A percentile compares a stretch with the other conserved stretches of the same genome.
Conservation (phyloP, 2,113 vertebrate genomes). For the Pachypanchax playfairii region DNA sequence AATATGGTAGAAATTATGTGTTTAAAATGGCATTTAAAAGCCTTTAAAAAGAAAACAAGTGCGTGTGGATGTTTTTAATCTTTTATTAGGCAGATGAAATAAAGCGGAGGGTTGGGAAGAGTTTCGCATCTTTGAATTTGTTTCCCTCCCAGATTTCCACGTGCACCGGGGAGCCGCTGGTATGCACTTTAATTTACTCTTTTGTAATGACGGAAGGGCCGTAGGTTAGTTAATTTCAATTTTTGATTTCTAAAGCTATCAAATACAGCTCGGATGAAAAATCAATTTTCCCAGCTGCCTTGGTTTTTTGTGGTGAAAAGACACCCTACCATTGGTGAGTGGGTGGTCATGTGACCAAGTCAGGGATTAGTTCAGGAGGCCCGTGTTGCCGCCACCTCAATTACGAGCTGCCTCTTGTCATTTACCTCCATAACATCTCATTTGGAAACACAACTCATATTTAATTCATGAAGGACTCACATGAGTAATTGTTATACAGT, state of each 20-base stretch:
- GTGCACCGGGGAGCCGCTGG: slow-evolving; percentile 86
- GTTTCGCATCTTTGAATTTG: slow-evolving; percentile 86
- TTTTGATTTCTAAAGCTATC: slow-evolving; percentile 99
- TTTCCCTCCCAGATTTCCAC: slow-evolving; percentile 88
- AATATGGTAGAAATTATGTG: slow-evolving; percentile 9
- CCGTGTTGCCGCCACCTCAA: slow-evolving; percentile 96
- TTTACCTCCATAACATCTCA: slow-evolving; percentile 99
- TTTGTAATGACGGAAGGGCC: slow-evolving; percentile 97
- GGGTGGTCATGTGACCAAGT: slow-evolving; percentile 86
- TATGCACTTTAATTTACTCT: slow-evolving; percentile 98
- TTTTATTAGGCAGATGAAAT: slow-evolving; percentile 33
- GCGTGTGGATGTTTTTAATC: slow-evolving; percentile 2
- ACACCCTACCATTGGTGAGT: slow-evolving; percentile 84
- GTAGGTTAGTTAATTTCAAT: slow-evolving; percentile 99
- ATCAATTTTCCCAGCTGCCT: slow-evolving; percentile 99
- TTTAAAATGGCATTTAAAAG: neutral
- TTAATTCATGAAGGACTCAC: slow-evolving; percentile 99
- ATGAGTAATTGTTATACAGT: slow-evolving; percentile 99
- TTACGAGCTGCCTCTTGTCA: slow-evolving; percentile 99
- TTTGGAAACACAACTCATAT: slow-evolving; percentile 99
- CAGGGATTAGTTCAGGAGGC: slow-evolving; percentile 98
- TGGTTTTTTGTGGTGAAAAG: slow-evolving; percentile 90
- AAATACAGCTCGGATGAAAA: slow-evolving; percentile 99
- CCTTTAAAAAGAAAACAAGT: neutral
- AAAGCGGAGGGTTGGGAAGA: slow-evolving; percentile 44